Evolutionary conservation across 2,797 vertebrate species (phyloP).

Genomic region (Myripristis jacobus): DNA sequence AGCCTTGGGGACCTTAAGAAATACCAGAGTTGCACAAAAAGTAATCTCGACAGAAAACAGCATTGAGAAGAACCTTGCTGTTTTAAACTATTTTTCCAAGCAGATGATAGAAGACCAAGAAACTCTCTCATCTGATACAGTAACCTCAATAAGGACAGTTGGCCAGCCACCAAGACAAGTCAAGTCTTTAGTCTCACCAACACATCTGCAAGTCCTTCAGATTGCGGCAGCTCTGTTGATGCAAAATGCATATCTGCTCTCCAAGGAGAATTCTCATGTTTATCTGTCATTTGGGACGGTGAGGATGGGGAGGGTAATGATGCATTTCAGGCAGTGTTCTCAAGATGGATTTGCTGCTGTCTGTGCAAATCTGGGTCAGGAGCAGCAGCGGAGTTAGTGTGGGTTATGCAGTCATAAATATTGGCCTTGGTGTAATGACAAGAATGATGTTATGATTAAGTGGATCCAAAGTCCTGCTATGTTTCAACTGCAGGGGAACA

Average conservation of each 20-base stretch:
- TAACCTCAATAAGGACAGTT: conserved; percentile 31
- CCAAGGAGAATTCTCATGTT: conserved; percentile 66
- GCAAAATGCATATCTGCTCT: conserved; percentile 69
- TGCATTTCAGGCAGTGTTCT: conserved; percentile 43
- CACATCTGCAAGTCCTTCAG: conserved; percentile 73
- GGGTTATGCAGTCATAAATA: conserved; percentile 41
- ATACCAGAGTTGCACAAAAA: conserved; percentile 13
- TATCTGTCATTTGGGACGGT: conserved; percentile 55
- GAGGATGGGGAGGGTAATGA: conserved; percentile 54
- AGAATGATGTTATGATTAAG: conserved; percentile 17
- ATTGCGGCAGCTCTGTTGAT: conserved; percentile 61
- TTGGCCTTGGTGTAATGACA: conserved; percentile 9
- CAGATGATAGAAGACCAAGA: conserved; percentile 50
- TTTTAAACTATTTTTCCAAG: conserved; percentile 54
- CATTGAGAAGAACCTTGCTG: conserved; percentile 20
- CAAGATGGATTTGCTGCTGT: conserved; percentile 47
- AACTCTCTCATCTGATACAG: conserved; percentile 44
- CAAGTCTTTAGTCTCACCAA: conserved; percentile 52
- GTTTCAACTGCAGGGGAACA: conserved; percentile 15
- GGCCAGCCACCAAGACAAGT: conserved; percentile 33
- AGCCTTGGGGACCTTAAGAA: conserved; percentile 11
- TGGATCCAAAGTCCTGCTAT: background rate
- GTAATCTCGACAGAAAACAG: conserved; percentile 52
- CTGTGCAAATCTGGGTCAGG: conserved; percentile 62
- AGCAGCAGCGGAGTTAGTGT: conserved; percentile 15